These are phyloP conservation scores for Steinernema khuongi DNA, from an alignment of 1,140 invertebrate genomes.

Conservation along the genomic window DNA sequence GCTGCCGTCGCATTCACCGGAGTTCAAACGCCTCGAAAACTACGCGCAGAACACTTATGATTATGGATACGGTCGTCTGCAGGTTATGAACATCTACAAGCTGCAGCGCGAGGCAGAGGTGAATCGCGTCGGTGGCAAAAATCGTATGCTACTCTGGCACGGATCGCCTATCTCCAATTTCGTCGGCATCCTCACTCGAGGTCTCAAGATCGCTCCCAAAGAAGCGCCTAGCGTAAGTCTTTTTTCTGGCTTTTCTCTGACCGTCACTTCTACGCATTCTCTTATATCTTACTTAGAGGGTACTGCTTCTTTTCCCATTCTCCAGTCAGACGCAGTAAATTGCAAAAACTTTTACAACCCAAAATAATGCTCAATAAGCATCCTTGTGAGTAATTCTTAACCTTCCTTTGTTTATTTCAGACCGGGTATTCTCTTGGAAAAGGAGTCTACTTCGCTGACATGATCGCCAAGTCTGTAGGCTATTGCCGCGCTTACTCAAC, in stretches of 20 bases:
- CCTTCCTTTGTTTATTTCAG: too few species aligned
- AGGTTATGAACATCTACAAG: constrained; percentile 60
- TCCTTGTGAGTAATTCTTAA: too few species aligned
- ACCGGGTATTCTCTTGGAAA: constrained; percentile 96
- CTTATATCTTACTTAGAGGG: too few species aligned
- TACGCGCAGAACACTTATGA: constrained; percentile 58
- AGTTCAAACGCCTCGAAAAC: constrained; percentile 50
- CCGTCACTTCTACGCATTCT: background rate
- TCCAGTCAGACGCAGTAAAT: too few species aligned
- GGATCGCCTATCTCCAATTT: constrained; percentile 64
- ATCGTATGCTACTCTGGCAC: constrained; percentile 63
- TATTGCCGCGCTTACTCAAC: constrained; percentile 74
- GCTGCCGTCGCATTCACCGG: constrained; percentile 52
- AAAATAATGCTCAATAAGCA: too few species aligned
- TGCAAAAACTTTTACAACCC: too few species aligned
- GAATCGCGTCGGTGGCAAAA: constrained; percentile 48
- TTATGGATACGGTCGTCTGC: constrained; percentile 59
- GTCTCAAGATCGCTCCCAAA: constrained; percentile 62
- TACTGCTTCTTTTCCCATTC: too few species aligned
- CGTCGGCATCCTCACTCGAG: constrained; percentile 62
- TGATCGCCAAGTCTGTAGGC: constrained; percentile 97
- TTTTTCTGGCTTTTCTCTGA: background rate
- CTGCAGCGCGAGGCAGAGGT: constrained; percentile 59
- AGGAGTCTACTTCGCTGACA: constrained; percentile 88
- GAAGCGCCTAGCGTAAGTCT: background rate